phyloP scores from a whole-genome alignment of 2,797 vertebrate species.

The Enteromius treurensis region DNA sequence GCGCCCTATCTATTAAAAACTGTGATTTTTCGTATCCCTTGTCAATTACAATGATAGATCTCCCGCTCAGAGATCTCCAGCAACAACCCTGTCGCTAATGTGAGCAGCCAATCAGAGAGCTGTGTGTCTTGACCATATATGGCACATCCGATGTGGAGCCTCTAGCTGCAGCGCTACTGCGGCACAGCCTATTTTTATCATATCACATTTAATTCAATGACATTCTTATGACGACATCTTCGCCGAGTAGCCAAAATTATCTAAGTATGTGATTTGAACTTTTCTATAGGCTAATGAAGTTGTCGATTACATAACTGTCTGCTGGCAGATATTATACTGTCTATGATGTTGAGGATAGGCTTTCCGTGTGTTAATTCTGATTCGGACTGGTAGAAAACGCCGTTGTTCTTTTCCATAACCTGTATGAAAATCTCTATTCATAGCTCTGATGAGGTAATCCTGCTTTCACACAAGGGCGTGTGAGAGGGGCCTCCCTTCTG shows the following conservation, averaged over 20 bases:
- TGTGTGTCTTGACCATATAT: slow-evolving; percentile 73
- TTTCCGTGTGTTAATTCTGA: not conserved
- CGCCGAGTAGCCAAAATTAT: slow-evolving; percentile 27
- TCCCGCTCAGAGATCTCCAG: slow-evolving; percentile 57
- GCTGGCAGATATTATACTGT: not conserved
- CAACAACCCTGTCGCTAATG: slow-evolving; percentile 62
- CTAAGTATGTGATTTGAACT: not conserved
- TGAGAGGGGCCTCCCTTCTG: slow-evolving; percentile 48
- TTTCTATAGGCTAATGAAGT: not conserved
- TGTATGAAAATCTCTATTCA: slow-evolving; percentile 62
- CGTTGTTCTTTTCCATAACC: slow-evolving; percentile 15
- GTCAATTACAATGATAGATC: slow-evolving; percentile 45
- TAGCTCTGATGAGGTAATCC: slow-evolving; percentile 61
- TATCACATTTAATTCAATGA: slow-evolving; percentile 48
- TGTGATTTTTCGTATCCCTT: slow-evolving; percentile 31
- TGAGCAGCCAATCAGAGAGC: slow-evolving; percentile 69
- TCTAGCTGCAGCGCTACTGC: slow-evolving; percentile 47
- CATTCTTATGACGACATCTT: slow-evolving; percentile 44
- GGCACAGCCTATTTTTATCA: slow-evolving; percentile 56
- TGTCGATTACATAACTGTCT: not conserved
- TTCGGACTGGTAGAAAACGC: not conserved
- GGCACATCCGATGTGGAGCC: slow-evolving; percentile 73
- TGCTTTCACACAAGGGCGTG: slow-evolving; percentile 20
- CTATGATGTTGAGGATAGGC: not conserved
- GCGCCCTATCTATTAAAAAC: slow-evolving; percentile 45